Percentiles rank a stretch among this genome's conserved stretches.
These are phyloP conservation scores for Nyctalus aviator DNA, from an alignment of 2,797 vertebrate species.

Conservation along the genomic window DNA sequence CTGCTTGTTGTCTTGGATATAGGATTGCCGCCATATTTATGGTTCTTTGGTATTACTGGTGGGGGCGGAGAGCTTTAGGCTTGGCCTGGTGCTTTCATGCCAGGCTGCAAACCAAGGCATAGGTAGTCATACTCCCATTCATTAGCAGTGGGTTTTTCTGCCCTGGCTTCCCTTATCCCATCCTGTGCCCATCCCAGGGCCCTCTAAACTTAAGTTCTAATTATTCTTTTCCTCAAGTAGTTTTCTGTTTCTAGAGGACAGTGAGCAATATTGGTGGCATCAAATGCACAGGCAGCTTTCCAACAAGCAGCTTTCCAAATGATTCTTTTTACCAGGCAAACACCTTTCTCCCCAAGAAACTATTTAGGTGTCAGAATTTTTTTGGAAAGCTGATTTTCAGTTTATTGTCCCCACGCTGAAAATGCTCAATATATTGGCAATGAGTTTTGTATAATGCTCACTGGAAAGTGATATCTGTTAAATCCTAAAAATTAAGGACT, in stretches of 20 bases:
- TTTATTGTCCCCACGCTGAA: conserved; percentile 16
- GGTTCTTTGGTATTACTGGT: conserved; percentile 32
- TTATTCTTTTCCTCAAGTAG: background rate
- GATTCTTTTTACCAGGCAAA: background rate
- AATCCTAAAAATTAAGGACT: background rate
- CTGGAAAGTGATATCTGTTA: background rate
- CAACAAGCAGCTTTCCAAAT: background rate
- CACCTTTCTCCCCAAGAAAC: background rate
- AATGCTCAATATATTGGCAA: background rate
- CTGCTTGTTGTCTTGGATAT: conserved; percentile 61
- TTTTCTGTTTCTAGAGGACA: background rate
- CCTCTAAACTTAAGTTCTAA: background rate
- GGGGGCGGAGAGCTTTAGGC: background rate
- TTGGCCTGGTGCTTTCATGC: background rate
- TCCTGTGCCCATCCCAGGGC: background rate
- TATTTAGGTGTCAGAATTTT: background rate
- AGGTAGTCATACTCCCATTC: background rate
- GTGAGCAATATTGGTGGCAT: background rate
- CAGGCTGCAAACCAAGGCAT: background rate
- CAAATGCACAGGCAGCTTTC: background rate
- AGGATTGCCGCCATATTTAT: conserved; percentile 61
- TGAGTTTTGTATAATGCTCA: background rate
- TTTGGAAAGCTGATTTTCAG: background rate
- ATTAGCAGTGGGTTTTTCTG: background rate
- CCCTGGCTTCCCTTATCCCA: background rate